A percentile compares a stretch with the other conserved stretches of the same genome.
phyloP scores from a whole-genome alignment of 2,888 invertebrate species.

The Erannis defoliaria region DNA sequence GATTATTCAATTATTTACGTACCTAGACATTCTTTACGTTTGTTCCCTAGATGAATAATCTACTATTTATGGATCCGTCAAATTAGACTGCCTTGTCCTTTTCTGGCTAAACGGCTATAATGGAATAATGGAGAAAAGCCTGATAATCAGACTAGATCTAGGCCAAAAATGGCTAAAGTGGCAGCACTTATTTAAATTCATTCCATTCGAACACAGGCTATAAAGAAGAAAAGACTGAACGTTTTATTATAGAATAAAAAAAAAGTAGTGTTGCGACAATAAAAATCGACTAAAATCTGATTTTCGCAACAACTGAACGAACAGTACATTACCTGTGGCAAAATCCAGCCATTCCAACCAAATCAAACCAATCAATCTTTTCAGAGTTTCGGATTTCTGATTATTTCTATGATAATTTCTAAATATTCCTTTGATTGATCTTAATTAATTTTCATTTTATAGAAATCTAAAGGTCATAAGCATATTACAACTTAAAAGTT shows the following conservation, averaged over 20 bases:
- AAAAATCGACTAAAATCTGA: slow-evolving; percentile 16
- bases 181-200: too few relatives aligned
- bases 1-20: too few relatives aligned
- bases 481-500: neutral
- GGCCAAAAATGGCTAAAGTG: too few relatives aligned
- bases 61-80: too few relatives aligned
- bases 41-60: too few relatives aligned
- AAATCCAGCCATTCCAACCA: slow-evolving; percentile 21
- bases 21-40: too few relatives aligned
- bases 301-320: neutral
- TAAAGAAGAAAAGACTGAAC: neutral
- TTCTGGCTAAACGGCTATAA: too few relatives aligned
- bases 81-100: too few relatives aligned
- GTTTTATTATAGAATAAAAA: slow-evolving; percentile 2
- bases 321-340: slow-evolving; percentile 5
- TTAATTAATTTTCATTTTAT: slow-evolving; percentile 9
- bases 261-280: slow-evolving; percentile 2
- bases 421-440: neutral
- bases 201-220: too few relatives aligned
- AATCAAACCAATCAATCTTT: slow-evolving; percentile 34
- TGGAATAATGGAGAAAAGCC: too few relatives aligned
- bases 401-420: slow-evolving; percentile 22
- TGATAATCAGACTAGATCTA: too few relatives aligned
- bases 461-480: neutral
- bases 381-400: slow-evolving; percentile 18